Percentiles rank a stretch among this genome's conserved stretches.
Evolutionary conservation across 2,113 vertebrate species (phyloP).

Genomic region (Rhodinocichla rosea): DNA sequence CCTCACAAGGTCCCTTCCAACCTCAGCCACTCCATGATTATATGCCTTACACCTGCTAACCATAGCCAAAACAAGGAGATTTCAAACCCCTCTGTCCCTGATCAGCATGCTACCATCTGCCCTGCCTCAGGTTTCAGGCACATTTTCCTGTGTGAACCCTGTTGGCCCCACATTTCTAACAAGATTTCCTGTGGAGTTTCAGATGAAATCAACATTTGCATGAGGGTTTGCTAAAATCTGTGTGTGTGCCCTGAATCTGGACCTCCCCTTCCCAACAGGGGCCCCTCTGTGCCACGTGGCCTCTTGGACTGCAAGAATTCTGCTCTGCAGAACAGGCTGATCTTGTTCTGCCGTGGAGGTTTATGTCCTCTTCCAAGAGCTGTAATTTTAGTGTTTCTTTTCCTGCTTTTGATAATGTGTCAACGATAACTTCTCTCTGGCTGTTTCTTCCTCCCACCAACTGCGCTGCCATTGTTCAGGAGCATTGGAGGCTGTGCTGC

Average conservation of each 20-base stretch:
- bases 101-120: neutral
- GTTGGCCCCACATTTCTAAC: neutral
- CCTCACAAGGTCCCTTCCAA: neutral
- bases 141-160: neutral
- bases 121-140: neutral
- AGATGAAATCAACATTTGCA: neutral
- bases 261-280: neutral
- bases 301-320: neutral
- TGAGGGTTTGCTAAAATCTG: neutral
- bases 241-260: neutral
- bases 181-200: neutral
- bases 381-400: slow-evolving; percentile 19
- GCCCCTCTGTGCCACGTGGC: neutral
- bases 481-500: neutral
- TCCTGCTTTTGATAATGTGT: neutral
- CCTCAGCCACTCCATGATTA: neutral
- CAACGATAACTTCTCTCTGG: neutral
- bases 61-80: neutral
- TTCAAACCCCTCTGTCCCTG: neutral
- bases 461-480: neutral
- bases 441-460: neutral
- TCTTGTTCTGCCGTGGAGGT: slow-evolving; percentile 12
- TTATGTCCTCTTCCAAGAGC: neutral
- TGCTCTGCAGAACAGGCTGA: slow-evolving; percentile 53
- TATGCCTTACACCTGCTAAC: neutral